Evolutionary conservation across 2,113 vertebrate genomes (phyloP).

Genomic region (Protobothrops mucrosquamatus): DNA sequence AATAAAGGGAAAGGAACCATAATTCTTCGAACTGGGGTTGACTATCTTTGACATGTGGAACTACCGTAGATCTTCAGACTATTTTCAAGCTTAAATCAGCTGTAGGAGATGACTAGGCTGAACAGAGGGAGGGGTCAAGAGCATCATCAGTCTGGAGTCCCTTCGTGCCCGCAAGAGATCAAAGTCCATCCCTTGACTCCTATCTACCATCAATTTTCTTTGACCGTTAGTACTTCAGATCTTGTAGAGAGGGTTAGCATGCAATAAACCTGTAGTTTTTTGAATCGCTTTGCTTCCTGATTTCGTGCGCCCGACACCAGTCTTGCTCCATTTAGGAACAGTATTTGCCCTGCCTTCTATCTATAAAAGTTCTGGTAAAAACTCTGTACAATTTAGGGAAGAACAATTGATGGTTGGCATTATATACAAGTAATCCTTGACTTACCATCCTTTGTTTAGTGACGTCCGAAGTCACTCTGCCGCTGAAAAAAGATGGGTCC

Average conservation of each 20-base stretch:
- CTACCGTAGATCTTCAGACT: neutral
- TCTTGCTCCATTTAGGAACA: neutral
- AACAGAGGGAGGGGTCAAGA: neutral
- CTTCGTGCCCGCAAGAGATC: neutral
- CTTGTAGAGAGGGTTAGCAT: too few relatives aligned
- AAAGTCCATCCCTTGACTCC: neutral
- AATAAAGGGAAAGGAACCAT: slow-evolving; percentile 9
- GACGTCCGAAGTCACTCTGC: too few relatives aligned
- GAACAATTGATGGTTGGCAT: neutral
- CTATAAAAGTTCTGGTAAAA: neutral
- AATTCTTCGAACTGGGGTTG: neutral
- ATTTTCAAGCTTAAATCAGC: neutral
- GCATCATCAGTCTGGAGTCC: neutral
- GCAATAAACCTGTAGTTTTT: too few relatives aligned
- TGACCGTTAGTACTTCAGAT: neutral
- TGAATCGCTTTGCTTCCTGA: too few relatives aligned
- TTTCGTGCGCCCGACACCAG: neutral
- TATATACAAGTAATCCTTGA: too few relatives aligned
- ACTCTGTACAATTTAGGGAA: neutral
- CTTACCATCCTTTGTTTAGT: too few relatives aligned
- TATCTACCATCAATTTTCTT: too few relatives aligned
- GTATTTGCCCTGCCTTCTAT: neutral
- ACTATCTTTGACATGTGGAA: too few relatives aligned
- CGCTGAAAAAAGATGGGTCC: too few relatives aligned
- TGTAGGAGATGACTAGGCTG: neutral